Base-by-base conservation (phyloP, 1,140 invertebrate genomes). In the Magallana ariakensis region DNA sequence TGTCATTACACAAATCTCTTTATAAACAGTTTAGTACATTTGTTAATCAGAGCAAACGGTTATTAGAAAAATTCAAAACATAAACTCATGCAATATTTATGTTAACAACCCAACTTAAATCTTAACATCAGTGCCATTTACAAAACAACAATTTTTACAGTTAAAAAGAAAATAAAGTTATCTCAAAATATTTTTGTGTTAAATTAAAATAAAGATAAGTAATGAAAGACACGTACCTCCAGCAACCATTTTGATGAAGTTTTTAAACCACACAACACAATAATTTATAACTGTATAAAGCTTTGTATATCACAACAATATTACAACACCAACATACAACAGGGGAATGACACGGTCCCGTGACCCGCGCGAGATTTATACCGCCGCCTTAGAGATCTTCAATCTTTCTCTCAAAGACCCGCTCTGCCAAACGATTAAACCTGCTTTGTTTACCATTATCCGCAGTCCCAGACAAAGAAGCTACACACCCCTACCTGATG, bases 251-350 rank as follows among this genome's bases (percentile, higher is more conserved):
- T 75, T 75, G 66, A 75, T 75, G 66, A 75, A 75, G 66, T 75
- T 46, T 75, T 75, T 26, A 75, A 75, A 19, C 33, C 33, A 46
- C 66, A 75, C 66, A 75, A 19, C 22, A 75, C 66, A 75, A 75
- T 33, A 26, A 75, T 26, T 75, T 75, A 75, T 75, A 75, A 75
- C 66, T 19, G 66, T 75, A 75, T 75, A 75, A 66, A 75, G 66
- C 66, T 75, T 75, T 75, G 66, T 75, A 75, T 75, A 75, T 84
- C 26, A 22, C 82, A 66, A 58, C 57, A 62, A 54, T 26, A 22
- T 70, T 82, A 87, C 85, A 58, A 87, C 85, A 58, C 53, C 85
- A 57, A 87, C 85, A 75, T 26, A 60, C 54, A 87, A 80, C 66
- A 83, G 33, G 53, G 55, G 22, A 56, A 83, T 57, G 56, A 75